Percentiles rank a stretch among this genome's conserved stretches.
Conservation (phyloP, 2,888 invertebrate genomes). For the Xanthorhoe designata region DNA sequence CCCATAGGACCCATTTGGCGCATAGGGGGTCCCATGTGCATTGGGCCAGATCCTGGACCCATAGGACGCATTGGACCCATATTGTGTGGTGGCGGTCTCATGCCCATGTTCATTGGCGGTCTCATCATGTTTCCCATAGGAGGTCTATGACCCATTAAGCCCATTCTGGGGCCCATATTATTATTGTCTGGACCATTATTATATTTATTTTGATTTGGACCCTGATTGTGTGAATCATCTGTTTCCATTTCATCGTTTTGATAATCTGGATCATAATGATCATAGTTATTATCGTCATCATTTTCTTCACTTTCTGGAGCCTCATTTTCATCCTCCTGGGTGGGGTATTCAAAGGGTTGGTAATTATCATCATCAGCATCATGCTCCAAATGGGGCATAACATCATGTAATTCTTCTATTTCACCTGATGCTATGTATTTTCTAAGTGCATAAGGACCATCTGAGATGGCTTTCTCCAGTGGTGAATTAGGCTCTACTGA, state of each 20-base stretch:
- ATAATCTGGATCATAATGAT: slow-evolving; percentile 68
- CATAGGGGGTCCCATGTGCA: slow-evolving; percentile 36
- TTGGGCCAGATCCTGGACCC: slow-evolving; percentile 40
- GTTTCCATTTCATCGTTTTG: slow-evolving; percentile 76
- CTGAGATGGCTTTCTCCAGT: slow-evolving; percentile 90
- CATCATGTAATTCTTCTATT: slow-evolving; percentile 92
- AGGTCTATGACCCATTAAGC: slow-evolving; percentile 39
- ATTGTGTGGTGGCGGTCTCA: slow-evolving; percentile 39
- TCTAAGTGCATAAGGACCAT: slow-evolving; percentile 91
- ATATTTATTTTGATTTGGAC: slow-evolving; percentile 64
- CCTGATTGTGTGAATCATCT: slow-evolving; percentile 72
- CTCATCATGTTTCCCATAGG: slow-evolving; percentile 49
- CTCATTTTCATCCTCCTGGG: slow-evolving; percentile 62
- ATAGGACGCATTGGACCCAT: slow-evolving; percentile 42
- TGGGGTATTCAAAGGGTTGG: slow-evolving; percentile 78
- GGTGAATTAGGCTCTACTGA: slow-evolving; percentile 91
- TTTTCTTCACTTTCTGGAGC: slow-evolving; percentile 52
- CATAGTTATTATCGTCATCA: slow-evolving; percentile 59
- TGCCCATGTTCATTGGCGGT: slow-evolving; percentile 42
- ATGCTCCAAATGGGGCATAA: slow-evolving; percentile 89
- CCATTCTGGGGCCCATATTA: slow-evolving; percentile 48
- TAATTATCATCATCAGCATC: slow-evolving; percentile 83
- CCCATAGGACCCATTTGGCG: slow-evolving; percentile 42
- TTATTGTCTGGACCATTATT: slow-evolving; percentile 70
- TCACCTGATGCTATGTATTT: slow-evolving; percentile 92